Percentiles rank a stretch among this genome's conserved stretches.
Evolutionary conservation across 2,888 invertebrate genomes (phyloP).

Genomic region (Tetanocera ferruginea): DNA sequence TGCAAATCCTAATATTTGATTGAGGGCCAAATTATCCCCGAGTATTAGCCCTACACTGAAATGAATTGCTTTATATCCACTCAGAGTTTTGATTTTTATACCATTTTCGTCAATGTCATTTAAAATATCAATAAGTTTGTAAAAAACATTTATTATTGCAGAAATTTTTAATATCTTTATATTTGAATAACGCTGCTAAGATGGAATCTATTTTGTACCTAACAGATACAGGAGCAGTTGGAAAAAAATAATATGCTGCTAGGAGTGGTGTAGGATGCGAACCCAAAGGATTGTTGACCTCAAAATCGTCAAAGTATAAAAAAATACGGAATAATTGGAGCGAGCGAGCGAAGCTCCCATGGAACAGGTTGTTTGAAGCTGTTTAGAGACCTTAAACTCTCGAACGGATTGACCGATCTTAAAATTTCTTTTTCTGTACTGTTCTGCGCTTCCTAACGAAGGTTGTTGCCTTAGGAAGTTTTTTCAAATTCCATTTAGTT

Average conservation of each 20-base stretch:
- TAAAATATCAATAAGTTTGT: conserved; percentile 24
- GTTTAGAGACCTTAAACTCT: too few relatives aligned
- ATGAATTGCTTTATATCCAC: conserved; percentile 26
- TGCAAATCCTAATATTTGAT: conserved; percentile 25
- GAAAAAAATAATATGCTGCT: conserved; percentile 30
- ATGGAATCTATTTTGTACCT: conserved; percentile 18
- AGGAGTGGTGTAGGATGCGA: conserved; percentile 19
- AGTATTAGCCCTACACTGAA: conserved; percentile 33
- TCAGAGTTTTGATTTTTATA: conserved; percentile 8
- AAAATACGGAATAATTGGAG: too few relatives aligned
- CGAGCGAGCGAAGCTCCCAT: too few relatives aligned
- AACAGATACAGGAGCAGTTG: conserved; percentile 29
- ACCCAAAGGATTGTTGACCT: conserved; percentile 35
- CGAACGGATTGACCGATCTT: too few relatives aligned
- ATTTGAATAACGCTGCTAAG: conserved; percentile 35
- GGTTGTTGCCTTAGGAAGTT: too few relatives aligned
- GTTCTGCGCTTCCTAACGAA: too few relatives aligned
- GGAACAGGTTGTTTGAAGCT: too few relatives aligned
- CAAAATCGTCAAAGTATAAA: too few relatives aligned
- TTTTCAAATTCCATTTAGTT: too few relatives aligned
- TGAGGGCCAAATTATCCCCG: conserved; percentile 35
- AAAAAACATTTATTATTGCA: conserved; percentile 38
- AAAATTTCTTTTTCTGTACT: too few relatives aligned
- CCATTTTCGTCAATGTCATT: conserved; percentile 27
- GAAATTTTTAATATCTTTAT: conserved; percentile 23